Evolutionary conservation across 2,888 invertebrate genomes (phyloP), one percentile per base, ranked within the genome.

Genomic region (Antitype chi): DNA sequence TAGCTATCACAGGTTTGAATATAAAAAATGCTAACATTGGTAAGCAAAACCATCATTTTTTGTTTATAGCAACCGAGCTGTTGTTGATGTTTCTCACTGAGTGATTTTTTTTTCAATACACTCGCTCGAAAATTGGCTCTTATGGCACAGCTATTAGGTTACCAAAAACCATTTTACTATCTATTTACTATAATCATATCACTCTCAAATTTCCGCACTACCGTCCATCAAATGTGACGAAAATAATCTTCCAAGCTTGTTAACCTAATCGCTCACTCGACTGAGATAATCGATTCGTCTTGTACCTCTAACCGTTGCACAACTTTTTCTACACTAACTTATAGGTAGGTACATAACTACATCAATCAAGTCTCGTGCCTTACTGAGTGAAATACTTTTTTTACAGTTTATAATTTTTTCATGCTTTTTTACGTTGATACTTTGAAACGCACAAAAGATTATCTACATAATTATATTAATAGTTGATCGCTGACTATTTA

Each of bases 201-300:
- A 25, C 38, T 0, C 63, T 20, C 25, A 67, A 38, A 53, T 84
- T 80, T 73, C 63, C 66, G 17, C 73, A n/a, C 59, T 53, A 38
- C 64, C 38, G 59, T 81, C 52, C 59, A 71, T 67, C 60, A 76
- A 86, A 80, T 77, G 74, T 57, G 70, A 66, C 72, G 69, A 82
- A 84, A 88, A 82, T 74, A 72, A 23, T 74, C 47, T 55, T 9
- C 32, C 55, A 67, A 81, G 64, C 76, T 76, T 73, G 66, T 74
- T 63, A 69, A 57, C 70, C 81, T 79, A 88, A 87, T 88, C 88
- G 85, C 80, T 87, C 79, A 88, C 76, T 85, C 88, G 71, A 53
- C 74, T 76, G 85, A 77, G 85, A 84, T 84, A 86, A 85, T 88
- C 78, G 88, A 85, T 88, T 77, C 59, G 69, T 76, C 75, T 81